Percentiles rank a stretch among this genome's conserved stretches.
Evolutionary conservation across 2,888 invertebrate genomes (phyloP).

Genomic region (Pseudococcus longispinus): DNA sequence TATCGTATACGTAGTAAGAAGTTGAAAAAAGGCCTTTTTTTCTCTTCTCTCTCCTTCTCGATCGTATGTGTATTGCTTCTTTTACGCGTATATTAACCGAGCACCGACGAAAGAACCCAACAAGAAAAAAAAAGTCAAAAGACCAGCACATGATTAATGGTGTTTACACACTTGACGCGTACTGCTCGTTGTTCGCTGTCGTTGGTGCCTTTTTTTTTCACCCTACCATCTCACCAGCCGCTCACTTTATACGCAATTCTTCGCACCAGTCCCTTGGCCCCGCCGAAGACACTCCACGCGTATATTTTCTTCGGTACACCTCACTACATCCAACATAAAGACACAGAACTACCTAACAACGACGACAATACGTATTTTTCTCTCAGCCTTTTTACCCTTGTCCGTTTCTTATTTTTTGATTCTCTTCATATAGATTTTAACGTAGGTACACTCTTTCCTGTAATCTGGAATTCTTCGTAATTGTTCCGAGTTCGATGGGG

Average conservation of each 20-base stretch:
- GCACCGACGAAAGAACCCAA: not conserved
- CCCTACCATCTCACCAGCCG: not conserved
- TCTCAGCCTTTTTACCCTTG: not conserved
- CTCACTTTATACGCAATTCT: not conserved
- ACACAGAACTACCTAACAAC: not conserved
- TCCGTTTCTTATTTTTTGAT: not conserved
- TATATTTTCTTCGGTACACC: not conserved
- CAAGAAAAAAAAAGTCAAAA: not conserved
- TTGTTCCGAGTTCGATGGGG: not conserved
- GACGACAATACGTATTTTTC: not conserved
- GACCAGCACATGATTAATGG: conserved; percentile 29
- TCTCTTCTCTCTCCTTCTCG: not conserved
- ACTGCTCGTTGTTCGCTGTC: not conserved
- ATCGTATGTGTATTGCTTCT: not conserved
- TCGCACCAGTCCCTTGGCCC: no score
- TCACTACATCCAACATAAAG: not conserved
- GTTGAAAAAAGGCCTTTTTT: not conserved
- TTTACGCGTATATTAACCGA: conserved; percentile 16
- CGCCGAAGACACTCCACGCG: not conserved
- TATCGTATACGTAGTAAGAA: not conserved
- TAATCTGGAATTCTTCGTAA: not conserved
- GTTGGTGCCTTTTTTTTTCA: not conserved
- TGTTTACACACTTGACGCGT: conserved; percentile 24
- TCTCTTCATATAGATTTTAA: not conserved
- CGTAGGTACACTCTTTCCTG: not conserved